Base-by-base conservation (phyloP, 2,888 invertebrate genomes). In the Antitype chi region DNA sequence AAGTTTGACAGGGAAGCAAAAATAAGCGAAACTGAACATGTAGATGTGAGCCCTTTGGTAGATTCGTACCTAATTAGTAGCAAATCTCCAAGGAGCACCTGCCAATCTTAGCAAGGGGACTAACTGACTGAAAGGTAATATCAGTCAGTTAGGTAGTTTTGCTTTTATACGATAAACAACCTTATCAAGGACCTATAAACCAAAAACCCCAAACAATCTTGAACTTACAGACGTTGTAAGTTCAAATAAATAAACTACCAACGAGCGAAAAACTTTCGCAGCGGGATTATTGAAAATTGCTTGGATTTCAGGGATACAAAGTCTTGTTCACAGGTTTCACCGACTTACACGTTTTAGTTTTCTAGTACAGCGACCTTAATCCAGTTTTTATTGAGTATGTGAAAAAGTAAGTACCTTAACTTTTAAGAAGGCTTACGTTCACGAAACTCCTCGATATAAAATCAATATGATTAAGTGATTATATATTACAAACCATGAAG, bases 211-310 rank as follows among this genome's bases (percentile, higher is more conserved):
- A 9, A 11, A 47, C n/a, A 47, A 47, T 6, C 43, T 47, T 47
- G 43, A 47, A 47, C 11, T 47, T 47, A 47, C 49, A 43, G 38
- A 71, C 4, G 32, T 32, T 11, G 9, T 7, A 47, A 75, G n/a
- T 64, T 52, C 25, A 38, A 75, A 17, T 64, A 15, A n/a, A 64
- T 2, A 49, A 47, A 43, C 32, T n/a, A 62, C 11, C 32, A 43
- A 57, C 67, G 52, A 63, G 53, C 62, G 49, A 57, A 63, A 80
- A 80, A 68, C 57, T 81, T 76, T 74, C 32, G 0, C 55, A 67
- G 64, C n/a, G 9, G 76, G 55, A 81, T 81, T 80, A 81, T 81
- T 81, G 79, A 81, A 79, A 79, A 80, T 80, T 76, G 68, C 68
- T 81, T 47, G 79, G 81, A 70, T 82, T 80, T 76, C 49, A 66